Base-by-base conservation (phyloP, 2,888 invertebrate species). In the Drosophila gaucha region DNA sequence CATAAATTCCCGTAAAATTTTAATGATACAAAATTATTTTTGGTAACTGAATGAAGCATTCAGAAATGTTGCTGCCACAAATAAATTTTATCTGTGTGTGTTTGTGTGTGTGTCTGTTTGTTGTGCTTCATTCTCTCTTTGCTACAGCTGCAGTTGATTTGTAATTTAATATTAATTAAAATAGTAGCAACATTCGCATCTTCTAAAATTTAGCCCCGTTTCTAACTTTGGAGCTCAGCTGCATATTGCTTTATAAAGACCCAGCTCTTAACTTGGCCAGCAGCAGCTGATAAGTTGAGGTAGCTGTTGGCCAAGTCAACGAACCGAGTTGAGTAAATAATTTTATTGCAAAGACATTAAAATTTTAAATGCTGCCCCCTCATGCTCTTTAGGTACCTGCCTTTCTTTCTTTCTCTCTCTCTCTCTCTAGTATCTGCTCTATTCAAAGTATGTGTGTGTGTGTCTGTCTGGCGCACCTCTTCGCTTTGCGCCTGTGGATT, bases 161-260 rank as follows among this genome's bases (percentile, higher is more conserved):
- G 67, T 72, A 84, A 87, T 84, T 87, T 82, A 73, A 86, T 84
- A 86, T 84, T 82, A 86, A 86, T 88, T 86, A 80, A 82, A 87
- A 74, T 51, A 44, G 43, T 33, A 49, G 39, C 33, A 24, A 18
- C 26, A 52, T 33, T 52, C 54, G 35, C 46, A 49, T 49, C 46
- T 64, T 64, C 30, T 55, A 47, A 24, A 28, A 36, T 44, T 50
- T 28, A 31, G 28, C 39, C 39, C 30, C n/a, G 31, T 20, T 33
- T 4, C 12, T 16, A 12, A 26, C 16, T 28, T 46, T 20, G 18
- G 16, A n/a, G 36, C 41, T 50, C 14, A 41, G 35, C 38, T 69
- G 69, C 56, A 70, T 50, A 52, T 56, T 43, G 43, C 63, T 28
- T 20, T 24, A n/a, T n/a, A n/a, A n/a, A 36, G 28, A 20, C 6